Evolutionary conservation across 2,113 vertebrate genomes (phyloP), one percentile per base, ranked within the genome.

Genomic region (Rhea pennata): DNA sequence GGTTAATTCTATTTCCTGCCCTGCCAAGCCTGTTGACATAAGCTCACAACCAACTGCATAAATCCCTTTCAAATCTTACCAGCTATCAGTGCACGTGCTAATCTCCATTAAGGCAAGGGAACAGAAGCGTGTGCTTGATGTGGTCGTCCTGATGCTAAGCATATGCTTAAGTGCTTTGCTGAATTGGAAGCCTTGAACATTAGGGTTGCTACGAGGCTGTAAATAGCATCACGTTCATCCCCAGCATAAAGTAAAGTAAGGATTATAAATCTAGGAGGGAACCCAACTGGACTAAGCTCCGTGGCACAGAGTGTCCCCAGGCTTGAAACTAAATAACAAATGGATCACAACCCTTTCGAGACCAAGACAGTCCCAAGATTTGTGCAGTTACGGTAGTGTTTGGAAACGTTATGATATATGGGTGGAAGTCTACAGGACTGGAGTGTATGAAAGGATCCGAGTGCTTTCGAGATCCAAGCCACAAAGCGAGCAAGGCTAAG

Each of bases 141-240:
- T 85, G 82, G 87, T 10, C n/a, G 59, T 54, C 72, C 69, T 86
- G 93, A 92, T 76, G 84, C 87, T 95, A 73, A 93, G 87, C 92
- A 80, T 12, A 8, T 82, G 74, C 94, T 95, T 39, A 91, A 92
- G 91, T 70, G 92, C 92, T 92, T 85, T 83, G 87, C 84, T 74
- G 88, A 80, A 26, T 1, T 79, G 91, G 80, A 82, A 91, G 59
- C 88, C 44, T 72, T 80, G 92, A 89, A 84, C 36, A 39, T 21
- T 36, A 36, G 50, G 44, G 44, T 6, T 91, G 74, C 78, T 83
- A 16, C 1, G 2, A 87, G 53, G 77, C 86, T 89, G 81, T 87
- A 86, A 93, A 70, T 79, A 84, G 88, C 2, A 42, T 42, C 82
- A 27, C 0, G 0, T 92, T 93, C 58, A 91, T 51, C 82, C 80